Evolutionary conservation across 2,797 vertebrate genomes (phyloP).

Genomic region (Leuciscus waleckii): DNA sequence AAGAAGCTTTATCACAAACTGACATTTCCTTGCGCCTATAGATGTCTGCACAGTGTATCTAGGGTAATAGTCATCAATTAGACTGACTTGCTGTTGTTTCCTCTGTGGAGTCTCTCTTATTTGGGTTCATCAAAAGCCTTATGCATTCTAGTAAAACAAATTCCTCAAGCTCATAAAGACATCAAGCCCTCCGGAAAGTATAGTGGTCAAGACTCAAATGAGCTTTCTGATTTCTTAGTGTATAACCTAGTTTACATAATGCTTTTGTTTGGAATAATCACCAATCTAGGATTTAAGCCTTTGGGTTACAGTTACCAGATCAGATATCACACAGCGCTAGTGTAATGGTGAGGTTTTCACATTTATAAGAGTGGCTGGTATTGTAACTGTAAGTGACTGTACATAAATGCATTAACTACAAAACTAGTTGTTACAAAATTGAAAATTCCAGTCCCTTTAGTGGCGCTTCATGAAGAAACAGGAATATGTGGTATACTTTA

Average conservation of each 20-base stretch:
- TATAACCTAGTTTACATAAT: neutral
- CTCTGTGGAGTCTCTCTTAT: neutral
- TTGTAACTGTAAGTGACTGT: neutral
- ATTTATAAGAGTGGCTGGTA: neutral
- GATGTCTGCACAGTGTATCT: conserved; percentile 6
- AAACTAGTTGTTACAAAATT: neutral
- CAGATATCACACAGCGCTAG: neutral
- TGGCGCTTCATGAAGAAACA: neutral
- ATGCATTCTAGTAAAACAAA: conserved; percentile 3
- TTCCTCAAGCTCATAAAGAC: conserved; percentile 14
- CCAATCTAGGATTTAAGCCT: neutral
- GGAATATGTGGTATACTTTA: neutral
- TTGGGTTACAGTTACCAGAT: neutral
- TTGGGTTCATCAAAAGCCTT: conserved; percentile 8
- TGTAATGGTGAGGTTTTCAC: neutral
- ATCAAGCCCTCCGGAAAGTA: conserved; percentile 5
- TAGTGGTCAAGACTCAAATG: conserved; percentile 19
- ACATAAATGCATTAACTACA: neutral
- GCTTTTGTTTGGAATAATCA: neutral
- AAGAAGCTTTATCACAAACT: conserved; percentile 12
- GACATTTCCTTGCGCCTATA: neutral
- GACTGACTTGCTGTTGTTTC: conserved; percentile 16
- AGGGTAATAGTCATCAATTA: neutral
- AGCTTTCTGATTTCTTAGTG: conserved; percentile 1
- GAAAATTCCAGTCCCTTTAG: neutral